Percentiles rank a stretch among this genome's conserved stretches.
phyloP scores from a whole-genome alignment of 2,113 vertebrate species.

The Pterophyllum scalare region DNA sequence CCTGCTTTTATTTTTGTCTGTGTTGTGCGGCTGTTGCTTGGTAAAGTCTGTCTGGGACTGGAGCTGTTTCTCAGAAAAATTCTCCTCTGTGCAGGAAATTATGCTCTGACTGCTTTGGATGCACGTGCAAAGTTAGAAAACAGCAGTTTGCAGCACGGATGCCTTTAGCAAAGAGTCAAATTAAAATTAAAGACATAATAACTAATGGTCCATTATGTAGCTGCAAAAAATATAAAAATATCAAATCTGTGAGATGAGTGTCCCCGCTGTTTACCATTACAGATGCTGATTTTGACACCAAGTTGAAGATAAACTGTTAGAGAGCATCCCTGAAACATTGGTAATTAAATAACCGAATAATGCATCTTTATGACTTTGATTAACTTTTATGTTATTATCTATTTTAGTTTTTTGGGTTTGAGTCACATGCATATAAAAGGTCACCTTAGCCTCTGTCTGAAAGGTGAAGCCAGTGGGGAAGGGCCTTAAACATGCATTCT shows the following conservation, averaged over 20 bases:
- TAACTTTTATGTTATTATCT: too few relatives aligned
- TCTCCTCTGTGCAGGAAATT: not conserved
- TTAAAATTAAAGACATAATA: not conserved
- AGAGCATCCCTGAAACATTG: not conserved
- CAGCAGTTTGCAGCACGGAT: not conserved
- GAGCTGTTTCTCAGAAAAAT: not conserved
- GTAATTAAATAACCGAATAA: not conserved
- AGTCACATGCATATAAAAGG: too few relatives aligned
- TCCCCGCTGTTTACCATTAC: not conserved
- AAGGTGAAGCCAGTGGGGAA: too few relatives aligned
- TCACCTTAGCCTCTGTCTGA: too few relatives aligned
- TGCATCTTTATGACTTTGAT: not conserved
- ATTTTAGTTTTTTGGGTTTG: not conserved
- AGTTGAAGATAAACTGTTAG: not conserved
- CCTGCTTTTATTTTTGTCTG: conserved; percentile 8
- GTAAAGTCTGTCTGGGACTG: not conserved
- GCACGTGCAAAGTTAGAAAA: conserved; percentile 7
- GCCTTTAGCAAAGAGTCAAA: not conserved
- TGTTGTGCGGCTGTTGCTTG: conserved; percentile 3
- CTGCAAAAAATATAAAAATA: not conserved
- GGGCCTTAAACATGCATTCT: not conserved
- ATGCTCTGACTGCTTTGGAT: not conserved
- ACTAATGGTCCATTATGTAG: not conserved
- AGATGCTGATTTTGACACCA: not conserved
- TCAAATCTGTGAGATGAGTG: not conserved